These are phyloP conservation scores for Zygaena filipendulae DNA, from an alignment of 2,888 invertebrate species.

Conservation along the genomic window DNA sequence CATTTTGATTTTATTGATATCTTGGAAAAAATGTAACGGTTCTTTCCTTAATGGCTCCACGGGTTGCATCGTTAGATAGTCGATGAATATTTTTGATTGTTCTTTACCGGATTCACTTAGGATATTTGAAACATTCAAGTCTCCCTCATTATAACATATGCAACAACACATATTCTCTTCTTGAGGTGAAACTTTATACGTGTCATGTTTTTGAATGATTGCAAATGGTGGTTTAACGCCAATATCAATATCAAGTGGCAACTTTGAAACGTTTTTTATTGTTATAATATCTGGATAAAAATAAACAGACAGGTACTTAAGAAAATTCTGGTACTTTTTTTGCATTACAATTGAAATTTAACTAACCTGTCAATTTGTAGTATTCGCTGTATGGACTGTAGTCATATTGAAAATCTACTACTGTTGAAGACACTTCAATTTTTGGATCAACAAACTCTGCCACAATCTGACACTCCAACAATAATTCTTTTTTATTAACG, in stretches of 20 bases:
- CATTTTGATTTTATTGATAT: slow-evolving; percentile 53
- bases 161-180: slow-evolving; percentile 47
- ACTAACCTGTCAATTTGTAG: slow-evolving; percentile 52
- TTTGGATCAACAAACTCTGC: slow-evolving; percentile 71
- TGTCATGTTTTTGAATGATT: slow-evolving; percentile 39
- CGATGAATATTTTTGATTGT: slow-evolving; percentile 37
- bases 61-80: slow-evolving; percentile 43
- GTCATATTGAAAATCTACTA: slow-evolving; percentile 61
- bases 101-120: slow-evolving; percentile 26
- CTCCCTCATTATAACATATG: slow-evolving; percentile 40
- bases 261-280: slow-evolving; percentile 63
- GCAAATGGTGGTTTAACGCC: slow-evolving; percentile 60
- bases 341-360: neutral
- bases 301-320: slow-evolving; percentile 1
- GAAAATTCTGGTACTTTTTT: neutral
- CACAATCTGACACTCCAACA: slow-evolving; percentile 55
- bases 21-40: slow-evolving; percentile 47
- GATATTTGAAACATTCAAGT: slow-evolving; percentile 37
- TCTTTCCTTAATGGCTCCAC: slow-evolving; percentile 37
- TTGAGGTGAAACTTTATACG: slow-evolving; percentile 38
- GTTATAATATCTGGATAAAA: slow-evolving; percentile 56
- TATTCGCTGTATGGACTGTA: slow-evolving; percentile 49
- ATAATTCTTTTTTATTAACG: slow-evolving; percentile 58
- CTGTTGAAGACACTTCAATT: slow-evolving; percentile 54
- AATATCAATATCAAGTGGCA: slow-evolving; percentile 57